Conservation (phyloP, 1,140 invertebrate genomes). For the Cyphomyrmex costatus region DNA sequence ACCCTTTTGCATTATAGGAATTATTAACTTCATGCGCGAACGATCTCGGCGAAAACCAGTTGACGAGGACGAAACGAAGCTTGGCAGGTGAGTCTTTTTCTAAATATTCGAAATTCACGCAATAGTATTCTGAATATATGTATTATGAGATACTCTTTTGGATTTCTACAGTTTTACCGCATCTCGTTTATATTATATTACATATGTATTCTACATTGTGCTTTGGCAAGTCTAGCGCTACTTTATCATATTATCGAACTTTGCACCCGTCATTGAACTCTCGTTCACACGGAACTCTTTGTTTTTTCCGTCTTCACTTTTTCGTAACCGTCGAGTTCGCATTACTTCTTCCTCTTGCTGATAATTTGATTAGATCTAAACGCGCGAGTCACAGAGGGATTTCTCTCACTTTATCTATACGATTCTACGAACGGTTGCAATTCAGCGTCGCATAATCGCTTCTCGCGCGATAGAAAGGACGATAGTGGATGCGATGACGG, state of each 20-base stretch:
- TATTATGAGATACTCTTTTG: conserved; percentile 54
- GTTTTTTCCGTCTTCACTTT: neutral
- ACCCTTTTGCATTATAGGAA: conserved; percentile 85
- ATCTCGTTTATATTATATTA: conserved; percentile 65
- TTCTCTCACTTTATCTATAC: neutral
- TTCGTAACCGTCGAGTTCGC: conserved; percentile 1
- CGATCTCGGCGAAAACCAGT: conserved; percentile 89
- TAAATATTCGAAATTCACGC: conserved; percentile 5
- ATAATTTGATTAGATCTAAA: conserved; percentile 18
- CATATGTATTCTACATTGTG: conserved; percentile 80
- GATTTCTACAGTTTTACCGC: conserved; percentile 57
- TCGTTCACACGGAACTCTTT: conserved; percentile 50
- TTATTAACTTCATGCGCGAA: conserved; percentile 91
- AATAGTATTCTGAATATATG: conserved; percentile 33
- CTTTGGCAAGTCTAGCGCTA: conserved; percentile 87
- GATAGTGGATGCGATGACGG: conserved; percentile 30
- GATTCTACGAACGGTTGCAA: neutral
- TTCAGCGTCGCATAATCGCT: neutral
- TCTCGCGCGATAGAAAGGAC: conserved; percentile 5
- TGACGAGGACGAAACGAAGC: conserved; percentile 92
- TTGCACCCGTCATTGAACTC: conserved; percentile 68
- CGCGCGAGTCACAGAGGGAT: neutral
- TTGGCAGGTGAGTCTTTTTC: conserved; percentile 90
- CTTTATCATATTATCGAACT: conserved; percentile 82
- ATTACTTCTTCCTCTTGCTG: neutral